Base-by-base conservation (phyloP, 2,113 vertebrate species). In the Syngnathus scovelli region DNA sequence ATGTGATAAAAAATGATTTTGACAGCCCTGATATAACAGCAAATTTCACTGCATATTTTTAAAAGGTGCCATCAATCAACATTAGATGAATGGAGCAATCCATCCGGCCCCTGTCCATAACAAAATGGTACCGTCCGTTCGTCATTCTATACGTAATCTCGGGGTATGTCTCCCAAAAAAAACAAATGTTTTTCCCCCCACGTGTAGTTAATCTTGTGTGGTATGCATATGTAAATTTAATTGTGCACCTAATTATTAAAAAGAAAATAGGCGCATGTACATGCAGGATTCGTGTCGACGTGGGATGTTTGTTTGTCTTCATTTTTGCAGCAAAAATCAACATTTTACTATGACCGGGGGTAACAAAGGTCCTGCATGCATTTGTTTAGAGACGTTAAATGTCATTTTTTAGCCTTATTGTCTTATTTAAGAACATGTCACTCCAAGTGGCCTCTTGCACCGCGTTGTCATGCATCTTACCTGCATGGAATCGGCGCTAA, bases 401-500 rank as follows among this genome's bases (percentile, higher is more conserved):
- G 19, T 41, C 27, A 61, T 61, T 58, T 18, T 13, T 1, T 12
- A 19, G 37, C 19, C 37, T 61, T 12, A 21, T 48, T 44, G 11
- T 64, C 15, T 18, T 21, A 5, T 48, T 21, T n/a, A 18, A 48
- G 9, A 33, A 4, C 7, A 15, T 48, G n/a, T 74, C 68, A 8
- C 62, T 62, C 49, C 74, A 54, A 74, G 68, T 68, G 51, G 64
- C 77, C 48, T 43, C 38, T 9, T 49, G 36, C 60, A 37, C 46
- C 62, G 8, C 1, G 11, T 7, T 6, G 3, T 18, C 71, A 7
- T 12, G 13, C 10, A 0, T 68, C 89, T 74, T 86, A 98, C 96
- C 95, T 98, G 95, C 95, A 98, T 97, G 76, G 94, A 95, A 83
- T 98, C 96, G 0, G 95, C 96, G 88, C 95, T 95, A 85, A 98